phyloP scores from a whole-genome alignment of 2,113 vertebrate species.

The Lepisosteus oculatus region DNA sequence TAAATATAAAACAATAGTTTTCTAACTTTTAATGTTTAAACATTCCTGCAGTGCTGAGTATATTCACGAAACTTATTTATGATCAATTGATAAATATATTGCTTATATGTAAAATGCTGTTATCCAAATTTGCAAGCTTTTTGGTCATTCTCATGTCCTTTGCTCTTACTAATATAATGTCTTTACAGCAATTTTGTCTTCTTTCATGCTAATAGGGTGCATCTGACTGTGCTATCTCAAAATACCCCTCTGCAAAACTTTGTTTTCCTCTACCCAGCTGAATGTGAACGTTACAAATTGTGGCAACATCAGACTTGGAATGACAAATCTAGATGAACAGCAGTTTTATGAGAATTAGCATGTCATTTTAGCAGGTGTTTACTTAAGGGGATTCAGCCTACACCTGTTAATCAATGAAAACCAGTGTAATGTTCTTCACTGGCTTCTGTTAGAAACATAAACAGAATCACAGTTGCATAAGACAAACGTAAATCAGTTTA shows the following conservation, averaged over 20 bases:
- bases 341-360: slow-evolving; percentile 68
- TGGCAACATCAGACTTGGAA: slow-evolving; percentile 58
- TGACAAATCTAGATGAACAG: slow-evolving; percentile 64
- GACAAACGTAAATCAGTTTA: not conserved
- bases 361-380: slow-evolving; percentile 71
- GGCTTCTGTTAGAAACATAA: slow-evolving; percentile 54
- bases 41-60: too few species aligned
- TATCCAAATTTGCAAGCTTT: too few species aligned
- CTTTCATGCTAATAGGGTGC: not conserved
- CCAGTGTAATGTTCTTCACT: slow-evolving; percentile 50
- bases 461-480: slow-evolving; percentile 51
- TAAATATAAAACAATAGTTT: too few species aligned
- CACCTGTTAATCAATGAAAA: slow-evolving; percentile 67
- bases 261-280: not conserved
- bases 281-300: not conserved
- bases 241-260: not conserved
- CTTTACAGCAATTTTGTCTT: not conserved
- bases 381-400: slow-evolving; percentile 64
- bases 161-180: not conserved
- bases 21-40: too few species aligned
- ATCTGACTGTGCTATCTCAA: not conserved
- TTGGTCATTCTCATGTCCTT: too few species aligned
- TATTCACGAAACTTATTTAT: too few species aligned
- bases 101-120: too few species aligned
- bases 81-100: too few species aligned